phyloP scores from a whole-genome alignment of 2,797 vertebrate species.

The Eremophila alpestris region DNA sequence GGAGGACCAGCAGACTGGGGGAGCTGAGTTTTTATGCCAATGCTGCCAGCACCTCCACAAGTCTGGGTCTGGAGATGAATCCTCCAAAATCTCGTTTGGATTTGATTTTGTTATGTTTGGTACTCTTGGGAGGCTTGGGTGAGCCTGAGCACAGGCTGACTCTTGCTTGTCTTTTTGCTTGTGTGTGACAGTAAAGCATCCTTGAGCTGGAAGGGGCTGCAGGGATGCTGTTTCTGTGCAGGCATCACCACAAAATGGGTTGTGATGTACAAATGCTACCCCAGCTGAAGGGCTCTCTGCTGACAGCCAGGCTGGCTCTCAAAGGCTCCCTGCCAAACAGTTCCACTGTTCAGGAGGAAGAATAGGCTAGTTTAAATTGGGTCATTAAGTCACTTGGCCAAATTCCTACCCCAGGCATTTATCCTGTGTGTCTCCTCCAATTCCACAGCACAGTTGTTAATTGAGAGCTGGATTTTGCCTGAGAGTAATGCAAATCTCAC shows the following conservation, averaged over 20 bases:
- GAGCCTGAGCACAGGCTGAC: not conserved
- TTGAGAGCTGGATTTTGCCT: conserved; percentile 19
- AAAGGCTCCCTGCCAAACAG: not conserved
- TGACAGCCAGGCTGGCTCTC: not conserved
- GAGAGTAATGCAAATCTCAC: not conserved
- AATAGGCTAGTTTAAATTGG: not conserved
- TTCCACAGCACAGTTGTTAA: not conserved
- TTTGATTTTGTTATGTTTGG: not conserved
- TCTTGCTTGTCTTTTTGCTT: not conserved
- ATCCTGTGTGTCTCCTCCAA: not conserved
- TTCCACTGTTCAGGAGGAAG: not conserved
- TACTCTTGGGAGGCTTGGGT: not conserved
- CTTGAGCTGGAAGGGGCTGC: not conserved
- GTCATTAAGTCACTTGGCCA: conserved; percentile 31
- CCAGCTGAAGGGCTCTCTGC: not conserved
- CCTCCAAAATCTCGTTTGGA: not conserved
- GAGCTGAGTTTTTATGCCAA: not conserved
- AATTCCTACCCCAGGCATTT: conserved; percentile 43
- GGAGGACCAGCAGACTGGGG: not conserved
- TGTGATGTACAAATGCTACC: not conserved
- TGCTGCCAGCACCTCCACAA: not conserved
- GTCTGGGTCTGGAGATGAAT: not conserved
- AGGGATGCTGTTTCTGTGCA: not conserved
- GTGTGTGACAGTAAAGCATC: not conserved
- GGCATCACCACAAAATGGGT: not conserved